phyloP scores from a whole-genome alignment of 2,113 vertebrate species.

The Coracopsis vasa region DNA sequence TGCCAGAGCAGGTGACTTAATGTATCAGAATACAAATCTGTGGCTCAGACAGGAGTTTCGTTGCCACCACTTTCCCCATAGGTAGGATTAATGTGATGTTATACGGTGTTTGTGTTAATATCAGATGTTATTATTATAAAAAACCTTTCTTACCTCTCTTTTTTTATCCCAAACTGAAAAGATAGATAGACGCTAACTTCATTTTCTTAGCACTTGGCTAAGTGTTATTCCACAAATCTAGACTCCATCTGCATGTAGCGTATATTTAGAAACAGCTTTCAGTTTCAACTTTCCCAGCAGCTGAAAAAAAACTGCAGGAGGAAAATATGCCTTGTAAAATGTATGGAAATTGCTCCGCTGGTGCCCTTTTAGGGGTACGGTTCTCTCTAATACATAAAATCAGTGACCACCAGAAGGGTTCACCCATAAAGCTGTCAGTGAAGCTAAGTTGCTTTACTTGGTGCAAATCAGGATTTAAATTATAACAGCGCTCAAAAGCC shows the following conservation, averaged over 20 bases:
- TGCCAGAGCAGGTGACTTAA: background rate
- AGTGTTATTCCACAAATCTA: constrained; percentile 62
- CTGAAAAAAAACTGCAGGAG: background rate
- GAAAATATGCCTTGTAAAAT: background rate
- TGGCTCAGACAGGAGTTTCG: background rate
- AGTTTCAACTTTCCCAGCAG: background rate
- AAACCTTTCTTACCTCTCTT: background rate
- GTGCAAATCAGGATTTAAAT: background rate
- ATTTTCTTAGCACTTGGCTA: constrained; percentile 48
- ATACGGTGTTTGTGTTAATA: background rate
- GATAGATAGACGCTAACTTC: background rate
- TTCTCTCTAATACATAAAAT: constrained; percentile 3
- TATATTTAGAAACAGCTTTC: constrained; percentile 62
- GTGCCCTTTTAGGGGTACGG: background rate
- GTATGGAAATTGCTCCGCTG: background rate
- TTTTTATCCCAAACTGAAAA: background rate
- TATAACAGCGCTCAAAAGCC: background rate
- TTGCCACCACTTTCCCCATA: background rate
- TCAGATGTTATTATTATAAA: background rate
- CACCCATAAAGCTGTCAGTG: background rate
- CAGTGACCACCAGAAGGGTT: background rate
- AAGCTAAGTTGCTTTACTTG: background rate
- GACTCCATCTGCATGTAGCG: constrained; percentile 23
- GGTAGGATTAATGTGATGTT: background rate
- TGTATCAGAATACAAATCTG: background rate